Evolutionary conservation across 2,888 invertebrate species (phyloP).

Genomic region (Axea sp.): DNA sequence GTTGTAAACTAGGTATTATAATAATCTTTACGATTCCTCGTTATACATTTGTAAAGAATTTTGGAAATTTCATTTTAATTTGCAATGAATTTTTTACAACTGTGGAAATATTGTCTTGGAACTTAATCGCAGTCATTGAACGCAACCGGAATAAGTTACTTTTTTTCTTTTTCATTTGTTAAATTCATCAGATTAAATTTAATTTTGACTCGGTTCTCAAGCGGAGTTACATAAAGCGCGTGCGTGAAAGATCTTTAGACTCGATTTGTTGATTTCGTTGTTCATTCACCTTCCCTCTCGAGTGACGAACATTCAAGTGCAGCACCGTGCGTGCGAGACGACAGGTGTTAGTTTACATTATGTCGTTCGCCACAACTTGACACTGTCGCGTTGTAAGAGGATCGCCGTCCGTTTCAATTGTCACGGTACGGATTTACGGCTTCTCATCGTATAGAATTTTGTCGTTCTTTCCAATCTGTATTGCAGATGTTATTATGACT

Average conservation of each 20-base stretch:
- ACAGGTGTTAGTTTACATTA: slow-evolving; percentile 56
- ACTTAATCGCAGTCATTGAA: no score
- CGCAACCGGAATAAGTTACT: no score
- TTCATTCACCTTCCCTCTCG: slow-evolving; percentile 53
- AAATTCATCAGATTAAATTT: no score
- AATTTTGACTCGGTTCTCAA: no score
- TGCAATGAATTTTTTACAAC: no score
- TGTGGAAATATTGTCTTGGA: no score
- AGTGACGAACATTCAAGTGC: slow-evolving; percentile 42
- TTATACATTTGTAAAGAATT: no score
- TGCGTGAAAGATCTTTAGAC: slow-evolving; percentile 10
- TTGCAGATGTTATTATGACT: no score
- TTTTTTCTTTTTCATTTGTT: no score
- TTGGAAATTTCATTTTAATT: no score
- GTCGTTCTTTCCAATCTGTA: neutral
- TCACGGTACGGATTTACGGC: slow-evolving; percentile 28
- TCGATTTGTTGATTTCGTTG: slow-evolving; percentile 42
- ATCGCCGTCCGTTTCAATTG: slow-evolving; percentile 49
- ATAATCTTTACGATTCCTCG: no score
- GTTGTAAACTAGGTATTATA: no score
- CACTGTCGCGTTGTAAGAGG: slow-evolving; percentile 37
- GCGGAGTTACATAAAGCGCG: neutral
- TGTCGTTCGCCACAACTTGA: slow-evolving; percentile 33
- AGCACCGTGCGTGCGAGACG: slow-evolving; percentile 32
- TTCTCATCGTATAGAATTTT: slow-evolving; percentile 7